phyloP scores from a whole-genome alignment of 2,113 vertebrate genomes.

The Serilophus lunatus region DNA sequence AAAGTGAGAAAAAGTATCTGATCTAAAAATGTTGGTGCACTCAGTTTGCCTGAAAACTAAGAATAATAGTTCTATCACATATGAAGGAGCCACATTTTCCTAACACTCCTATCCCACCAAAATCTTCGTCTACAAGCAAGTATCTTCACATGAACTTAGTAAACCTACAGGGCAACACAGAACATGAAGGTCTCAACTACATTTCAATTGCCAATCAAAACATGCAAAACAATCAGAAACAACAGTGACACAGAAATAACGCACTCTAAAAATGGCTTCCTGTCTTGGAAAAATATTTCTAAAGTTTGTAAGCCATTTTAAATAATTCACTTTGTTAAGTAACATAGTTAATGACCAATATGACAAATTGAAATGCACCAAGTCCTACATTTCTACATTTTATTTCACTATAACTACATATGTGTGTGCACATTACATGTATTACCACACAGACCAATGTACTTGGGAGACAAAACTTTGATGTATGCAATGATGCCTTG shows the following conservation, averaged over 20 bases:
- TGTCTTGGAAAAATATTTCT: not conserved
- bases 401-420: not conserved
- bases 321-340: not conserved
- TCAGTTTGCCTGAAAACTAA: not conserved
- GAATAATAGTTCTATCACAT: not conserved
- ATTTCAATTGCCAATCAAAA: not conserved
- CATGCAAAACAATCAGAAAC: not conserved
- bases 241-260: not conserved
- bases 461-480: not conserved
- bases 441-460: not conserved
- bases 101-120: not conserved
- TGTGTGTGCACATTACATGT: not conserved
- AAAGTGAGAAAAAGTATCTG: not conserved
- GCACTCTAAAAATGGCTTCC: not conserved
- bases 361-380: not conserved
- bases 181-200: not conserved
- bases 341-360: not conserved
- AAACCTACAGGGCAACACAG: not conserved
- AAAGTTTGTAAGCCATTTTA: not conserved
- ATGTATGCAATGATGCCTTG: not conserved
- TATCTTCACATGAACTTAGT: not conserved
- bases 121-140: not conserved
- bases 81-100: not conserved
- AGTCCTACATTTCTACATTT: not conserved
- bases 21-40: not conserved